These are phyloP conservation scores for Theristicus caerulescens DNA, from an alignment of 2,113 vertebrate species.

Conservation along the genomic window DNA sequence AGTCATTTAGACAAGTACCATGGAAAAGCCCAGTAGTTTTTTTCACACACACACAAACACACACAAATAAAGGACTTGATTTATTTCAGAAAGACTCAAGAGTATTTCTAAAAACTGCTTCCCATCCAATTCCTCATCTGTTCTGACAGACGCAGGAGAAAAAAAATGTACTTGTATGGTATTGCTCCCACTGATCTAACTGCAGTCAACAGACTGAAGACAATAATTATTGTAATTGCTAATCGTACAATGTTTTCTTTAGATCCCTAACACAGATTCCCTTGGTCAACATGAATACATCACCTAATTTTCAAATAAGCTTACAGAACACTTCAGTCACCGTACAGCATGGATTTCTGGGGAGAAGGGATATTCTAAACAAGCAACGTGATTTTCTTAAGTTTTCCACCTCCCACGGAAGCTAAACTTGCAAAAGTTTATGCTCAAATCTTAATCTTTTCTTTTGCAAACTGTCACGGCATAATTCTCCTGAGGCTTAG, in stretches of 20 bases:
- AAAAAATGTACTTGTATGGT: not conserved
- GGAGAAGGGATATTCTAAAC: not conserved
- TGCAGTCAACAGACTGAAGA: not conserved
- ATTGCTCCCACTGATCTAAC: not conserved
- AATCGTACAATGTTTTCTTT: not conserved
- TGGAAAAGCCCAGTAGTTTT: not conserved
- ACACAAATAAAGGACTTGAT: not conserved
- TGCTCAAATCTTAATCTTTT: not conserved
- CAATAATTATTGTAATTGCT: not conserved
- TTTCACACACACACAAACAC: not conserved
- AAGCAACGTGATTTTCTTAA: not conserved
- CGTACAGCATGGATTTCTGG: not conserved
- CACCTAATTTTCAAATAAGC: not conserved
- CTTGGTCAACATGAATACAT: not conserved
- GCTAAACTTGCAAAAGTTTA: not conserved
- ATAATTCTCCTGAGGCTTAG: not conserved
- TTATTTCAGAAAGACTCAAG: not conserved
- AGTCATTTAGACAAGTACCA: not conserved
- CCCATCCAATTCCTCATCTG: not conserved
- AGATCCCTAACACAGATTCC: not conserved
- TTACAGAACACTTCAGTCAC: not conserved
- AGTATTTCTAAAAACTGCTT: not conserved
- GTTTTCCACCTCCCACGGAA: not conserved
- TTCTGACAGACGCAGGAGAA: not conserved
- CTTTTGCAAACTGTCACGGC: not conserved